Base-by-base conservation (phyloP, 1,140 invertebrate genomes). In the Babylonia areolata region DNA sequence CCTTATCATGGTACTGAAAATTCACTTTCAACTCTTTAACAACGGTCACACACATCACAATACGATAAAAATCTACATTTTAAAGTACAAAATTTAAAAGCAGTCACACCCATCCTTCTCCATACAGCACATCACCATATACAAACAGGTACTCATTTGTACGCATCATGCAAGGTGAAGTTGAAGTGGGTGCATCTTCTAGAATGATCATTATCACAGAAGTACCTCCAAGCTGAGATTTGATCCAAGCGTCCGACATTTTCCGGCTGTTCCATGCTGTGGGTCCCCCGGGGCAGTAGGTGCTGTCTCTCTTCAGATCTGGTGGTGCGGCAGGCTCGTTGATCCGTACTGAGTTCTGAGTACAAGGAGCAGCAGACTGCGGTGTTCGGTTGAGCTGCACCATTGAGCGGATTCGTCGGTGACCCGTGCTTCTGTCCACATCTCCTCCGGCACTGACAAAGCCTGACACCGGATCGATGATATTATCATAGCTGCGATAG, bases 401-500 rank as follows among this genome's bases (percentile, higher is more conserved):
- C 33, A 94, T 64, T 0, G 92, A 91, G 37, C 89, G 88, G 6
- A 93, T 93, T 51, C 90, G 87, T 31, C 86, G 87, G 78, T 91
- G 90, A 0, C 92, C 92, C 23, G 92, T 93, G 46, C 91, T 90
- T 33, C 92, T 88, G 81, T 93, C 91, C 2, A 93, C 89, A 89
- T 94, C 93, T 17, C 91, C 92, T 20, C 92, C 93, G 37, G 90
- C 92, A 88, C 92, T 93, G 28, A 94, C 91, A 87, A 94, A 94
- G 5, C 93, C 93, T 23, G 93, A 93, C 6, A 92, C 90, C 17
- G 93, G 93, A 83, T 94, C 93, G 20, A 94, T 89, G 79, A 92
- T 91, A 75, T 93, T 93, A 40, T 93, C 93, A 88, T 90, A 93
- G 75, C 87, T 86, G 35, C 93, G 87, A 58, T 90, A 92, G 15